phyloP scores from a whole-genome alignment of 1,140 invertebrate genomes.

The Magallana gigas region DNA sequence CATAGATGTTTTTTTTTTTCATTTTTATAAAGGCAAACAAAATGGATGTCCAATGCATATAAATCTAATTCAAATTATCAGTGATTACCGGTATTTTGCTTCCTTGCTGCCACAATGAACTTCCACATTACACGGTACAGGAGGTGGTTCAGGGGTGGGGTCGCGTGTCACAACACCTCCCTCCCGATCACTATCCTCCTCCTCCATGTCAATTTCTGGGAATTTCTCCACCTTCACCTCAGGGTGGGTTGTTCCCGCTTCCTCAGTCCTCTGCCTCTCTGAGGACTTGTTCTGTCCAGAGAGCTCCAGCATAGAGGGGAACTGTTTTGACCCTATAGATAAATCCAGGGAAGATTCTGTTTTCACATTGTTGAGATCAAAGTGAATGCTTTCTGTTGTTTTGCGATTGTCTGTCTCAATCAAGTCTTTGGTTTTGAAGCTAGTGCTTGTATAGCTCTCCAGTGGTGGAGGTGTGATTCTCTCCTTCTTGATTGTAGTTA shows the following conservation, averaged over 20 bases:
- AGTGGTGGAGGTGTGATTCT: conserved; percentile 4
- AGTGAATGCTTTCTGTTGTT: conserved; percentile 11
- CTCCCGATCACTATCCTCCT: conserved; percentile 69
- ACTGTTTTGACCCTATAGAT: conserved; percentile 2
- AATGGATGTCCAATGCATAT: too few species aligned
- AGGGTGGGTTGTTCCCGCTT: neutral
- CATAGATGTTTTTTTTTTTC: too few species aligned
- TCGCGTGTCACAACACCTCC: conserved; percentile 90
- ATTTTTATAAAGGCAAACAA: too few species aligned
- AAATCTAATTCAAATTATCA: too few species aligned
- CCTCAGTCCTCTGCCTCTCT: neutral
- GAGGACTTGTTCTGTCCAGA: neutral
- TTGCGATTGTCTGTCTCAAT: conserved; percentile 28
- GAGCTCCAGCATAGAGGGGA: neutral
- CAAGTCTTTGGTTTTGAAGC: conserved; percentile 13
- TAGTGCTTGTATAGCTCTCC: neutral
- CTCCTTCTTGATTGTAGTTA: conserved; percentile 31
- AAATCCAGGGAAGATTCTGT: conserved; percentile 1
- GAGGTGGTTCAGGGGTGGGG: conserved; percentile 69
- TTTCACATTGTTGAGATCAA: conserved; percentile 42
- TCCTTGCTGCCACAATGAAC: conserved; percentile 17
- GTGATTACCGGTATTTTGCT: neutral
- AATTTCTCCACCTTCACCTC: conserved; percentile 6
- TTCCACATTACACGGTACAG: conserved; percentile 19
- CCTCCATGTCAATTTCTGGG: conserved; percentile 60